Evolutionary conservation across 2,888 invertebrate genomes (phyloP).

Genomic region (Pristionchus exspectatus): DNA sequence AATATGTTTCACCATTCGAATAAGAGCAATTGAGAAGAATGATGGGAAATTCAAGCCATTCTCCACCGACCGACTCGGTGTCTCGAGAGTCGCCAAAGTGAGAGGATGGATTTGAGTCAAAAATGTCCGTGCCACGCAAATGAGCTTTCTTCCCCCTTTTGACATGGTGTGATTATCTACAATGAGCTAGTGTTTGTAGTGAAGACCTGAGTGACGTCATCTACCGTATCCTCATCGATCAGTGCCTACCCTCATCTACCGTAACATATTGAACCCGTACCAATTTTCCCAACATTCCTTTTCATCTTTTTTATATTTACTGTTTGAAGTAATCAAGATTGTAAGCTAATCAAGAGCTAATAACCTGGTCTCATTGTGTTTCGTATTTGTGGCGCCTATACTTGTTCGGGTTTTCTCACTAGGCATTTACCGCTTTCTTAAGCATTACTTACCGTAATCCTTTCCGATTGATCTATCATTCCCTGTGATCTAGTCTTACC

Average conservation of each 20-base stretch:
- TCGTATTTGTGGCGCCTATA: neutral
- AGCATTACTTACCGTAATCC: slow-evolving; percentile 6
- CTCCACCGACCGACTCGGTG: too few species aligned
- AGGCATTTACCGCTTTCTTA: slow-evolving; percentile 37
- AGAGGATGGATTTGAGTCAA: too few species aligned
- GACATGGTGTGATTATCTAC: too few species aligned
- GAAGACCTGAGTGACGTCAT: neutral
- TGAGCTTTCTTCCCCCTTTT: too few species aligned
- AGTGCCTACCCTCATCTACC: neutral
- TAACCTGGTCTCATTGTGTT: neutral
- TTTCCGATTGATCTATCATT: neutral
- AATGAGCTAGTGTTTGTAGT: too few species aligned
- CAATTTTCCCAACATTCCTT: neutral
- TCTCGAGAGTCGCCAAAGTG: too few species aligned
- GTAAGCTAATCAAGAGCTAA: too few species aligned
- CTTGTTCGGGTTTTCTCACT: slow-evolving; percentile 14
- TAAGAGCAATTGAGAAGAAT: too few species aligned
- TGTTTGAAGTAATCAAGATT: too few species aligned
- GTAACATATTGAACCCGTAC: neutral
- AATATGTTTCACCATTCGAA: too few species aligned
- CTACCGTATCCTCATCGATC: neutral
- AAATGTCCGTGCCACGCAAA: too few species aligned
- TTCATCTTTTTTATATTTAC: neutral
- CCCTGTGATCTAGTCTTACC: slow-evolving; percentile 29
- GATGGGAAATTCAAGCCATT: too few species aligned